A percentile compares a stretch with the other conserved stretches of the same genome.
These are phyloP conservation scores for Euzophera pinguis DNA, from an alignment of 2,888 invertebrate genomes.

Conservation along the genomic window DNA sequence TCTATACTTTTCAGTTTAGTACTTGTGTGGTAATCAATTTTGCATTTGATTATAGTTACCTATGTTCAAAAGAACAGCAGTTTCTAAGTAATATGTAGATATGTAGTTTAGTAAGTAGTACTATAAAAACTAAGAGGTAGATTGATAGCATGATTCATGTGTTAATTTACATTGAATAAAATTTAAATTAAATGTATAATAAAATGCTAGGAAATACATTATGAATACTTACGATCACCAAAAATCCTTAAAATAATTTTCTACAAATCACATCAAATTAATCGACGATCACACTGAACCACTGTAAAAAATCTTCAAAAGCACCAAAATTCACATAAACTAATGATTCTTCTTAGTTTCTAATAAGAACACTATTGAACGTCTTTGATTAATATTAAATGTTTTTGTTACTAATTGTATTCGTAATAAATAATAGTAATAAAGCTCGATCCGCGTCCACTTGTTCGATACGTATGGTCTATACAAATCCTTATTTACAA, in stretches of 20 bases:
- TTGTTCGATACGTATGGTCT: constrained; percentile 74
- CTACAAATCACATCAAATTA: constrained; percentile 46
- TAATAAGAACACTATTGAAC: constrained; percentile 54
- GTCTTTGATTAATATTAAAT: not conserved
- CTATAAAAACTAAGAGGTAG: too few relatives aligned
- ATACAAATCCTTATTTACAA: constrained; percentile 80
- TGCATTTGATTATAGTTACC: too few relatives aligned
- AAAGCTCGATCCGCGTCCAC: constrained; percentile 55
- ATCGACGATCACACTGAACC: constrained; percentile 57
- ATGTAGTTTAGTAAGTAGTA: too few relatives aligned
- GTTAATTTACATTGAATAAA: too few relatives aligned
- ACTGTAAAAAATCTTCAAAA: constrained; percentile 57
- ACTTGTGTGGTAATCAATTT: too few relatives aligned
- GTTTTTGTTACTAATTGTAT: constrained; percentile 28
- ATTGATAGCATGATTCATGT: too few relatives aligned
- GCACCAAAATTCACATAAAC: constrained; percentile 51
- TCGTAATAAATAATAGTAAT: constrained; percentile 45
- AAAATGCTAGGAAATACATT: constrained; percentile 14
- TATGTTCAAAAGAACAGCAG: too few relatives aligned
- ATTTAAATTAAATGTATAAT: not conserved
- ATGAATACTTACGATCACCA: constrained; percentile 57
- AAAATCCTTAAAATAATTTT: constrained; percentile 51
- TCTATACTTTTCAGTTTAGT: too few relatives aligned
- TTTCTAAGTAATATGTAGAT: too few relatives aligned
- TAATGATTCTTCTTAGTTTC: constrained; percentile 56